phyloP scores from a whole-genome alignment of 2,888 invertebrate genomes.

The Cecidostiba fungosa region DNA sequence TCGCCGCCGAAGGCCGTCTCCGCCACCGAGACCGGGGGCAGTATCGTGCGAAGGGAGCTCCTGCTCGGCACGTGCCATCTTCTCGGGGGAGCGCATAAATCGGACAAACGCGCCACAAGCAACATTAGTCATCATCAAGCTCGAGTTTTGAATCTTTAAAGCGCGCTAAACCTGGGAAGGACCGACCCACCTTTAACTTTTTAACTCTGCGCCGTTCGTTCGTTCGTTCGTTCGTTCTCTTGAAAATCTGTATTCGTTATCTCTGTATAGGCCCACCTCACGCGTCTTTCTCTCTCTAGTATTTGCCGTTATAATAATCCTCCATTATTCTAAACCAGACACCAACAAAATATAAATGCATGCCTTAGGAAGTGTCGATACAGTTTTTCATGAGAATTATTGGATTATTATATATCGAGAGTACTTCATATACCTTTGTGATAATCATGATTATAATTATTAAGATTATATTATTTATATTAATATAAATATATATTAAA shows the following conservation, averaged over 20 bases:
- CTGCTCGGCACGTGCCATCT: conserved; percentile 82
- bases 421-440: not conserved
- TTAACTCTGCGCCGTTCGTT: not conserved
- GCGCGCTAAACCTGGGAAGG: conserved; percentile 8
- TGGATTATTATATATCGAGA: not conserved
- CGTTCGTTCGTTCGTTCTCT: not conserved
- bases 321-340: conserved; percentile 17
- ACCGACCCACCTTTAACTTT: conserved; percentile 21
- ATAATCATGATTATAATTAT: not conserved
- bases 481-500: not conserved
- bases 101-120: conserved; percentile 44
- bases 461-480: not conserved
- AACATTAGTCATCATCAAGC: conserved; percentile 44
- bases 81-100: conserved; percentile 53
- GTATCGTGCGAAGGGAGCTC: conserved; percentile 83
- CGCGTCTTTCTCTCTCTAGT: not conserved
- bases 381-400: conserved; percentile 22
- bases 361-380: conserved; percentile 9
- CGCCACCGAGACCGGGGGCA: conserved; percentile 84
- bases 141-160: not conserved
- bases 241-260: conserved; percentile 19
- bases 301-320: conserved; percentile 23
- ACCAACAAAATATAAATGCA: not conserved
- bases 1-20: conserved; percentile 82
- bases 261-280: conserved; percentile 7